Percentiles rank a stretch among this genome's conserved stretches.
phyloP scores from a whole-genome alignment of 2,888 invertebrate genomes.

The Caenorhabditis wallacei region DNA sequence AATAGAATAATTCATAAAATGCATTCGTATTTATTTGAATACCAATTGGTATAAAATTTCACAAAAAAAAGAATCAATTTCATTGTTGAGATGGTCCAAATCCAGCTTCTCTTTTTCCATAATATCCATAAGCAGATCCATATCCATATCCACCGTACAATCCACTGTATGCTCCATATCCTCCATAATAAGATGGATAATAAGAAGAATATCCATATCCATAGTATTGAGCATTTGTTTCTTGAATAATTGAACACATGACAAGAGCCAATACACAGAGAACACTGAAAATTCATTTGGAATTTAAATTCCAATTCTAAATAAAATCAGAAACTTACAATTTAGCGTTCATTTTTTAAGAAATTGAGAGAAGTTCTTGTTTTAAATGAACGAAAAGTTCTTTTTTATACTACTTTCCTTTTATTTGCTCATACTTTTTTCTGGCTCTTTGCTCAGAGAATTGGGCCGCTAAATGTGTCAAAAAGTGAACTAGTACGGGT shows the following conservation, averaged over 20 bases:
- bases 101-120: slow-evolving; percentile 31
- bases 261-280: slow-evolving; percentile 50
- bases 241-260: slow-evolving; percentile 56
- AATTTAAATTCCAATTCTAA: not conserved
- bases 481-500: not conserved
- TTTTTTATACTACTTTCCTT: slow-evolving; percentile 30
- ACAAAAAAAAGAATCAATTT: not conserved
- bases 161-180: slow-evolving; percentile 48
- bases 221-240: slow-evolving; percentile 43
- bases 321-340: slow-evolving; percentile 9
- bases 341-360: slow-evolving; percentile 26
- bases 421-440: slow-evolving; percentile 36
- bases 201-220: slow-evolving; percentile 48
- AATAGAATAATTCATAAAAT: not conserved
- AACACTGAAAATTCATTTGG: slow-evolving; percentile 31
- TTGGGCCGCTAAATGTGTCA: slow-evolving; percentile 19
- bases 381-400: not conserved
- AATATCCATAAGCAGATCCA: slow-evolving; percentile 31
- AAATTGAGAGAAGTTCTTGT: slow-evolving; percentile 14
- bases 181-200: slow-evolving; percentile 50
- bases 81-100: slow-evolving; percentile 21
- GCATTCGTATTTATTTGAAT: slow-evolving; percentile 2
- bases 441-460: slow-evolving; percentile 13
- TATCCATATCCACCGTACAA: slow-evolving; percentile 49
- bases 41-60: not conserved